Evolutionary conservation across 2,797 vertebrate species (phyloP).

Genomic region (Tauraco hartlaubi): DNA sequence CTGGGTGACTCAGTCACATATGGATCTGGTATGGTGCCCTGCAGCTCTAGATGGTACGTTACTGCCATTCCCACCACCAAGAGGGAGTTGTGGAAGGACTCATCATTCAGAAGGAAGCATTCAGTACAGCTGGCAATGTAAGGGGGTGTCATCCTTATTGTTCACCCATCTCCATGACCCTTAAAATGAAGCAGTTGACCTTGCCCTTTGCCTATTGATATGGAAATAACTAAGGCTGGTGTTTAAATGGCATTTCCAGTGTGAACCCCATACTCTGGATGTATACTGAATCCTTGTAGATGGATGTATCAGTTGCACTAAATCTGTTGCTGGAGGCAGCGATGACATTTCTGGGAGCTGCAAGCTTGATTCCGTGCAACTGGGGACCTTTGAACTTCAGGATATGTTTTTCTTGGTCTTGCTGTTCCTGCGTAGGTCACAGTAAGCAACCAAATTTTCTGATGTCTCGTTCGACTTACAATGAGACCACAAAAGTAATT

Average conservation of each 20-base stretch:
- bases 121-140: not conserved
- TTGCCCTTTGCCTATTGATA: not conserved
- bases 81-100: not conserved
- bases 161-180: not conserved
- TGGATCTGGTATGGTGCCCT: not conserved
- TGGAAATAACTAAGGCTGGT: not conserved
- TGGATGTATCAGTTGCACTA: not conserved
- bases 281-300: not conserved
- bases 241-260: not conserved
- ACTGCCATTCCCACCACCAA: not conserved
- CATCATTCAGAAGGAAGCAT: not conserved
- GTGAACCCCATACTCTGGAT: not conserved
- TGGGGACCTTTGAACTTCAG: not conserved
- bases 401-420: not conserved
- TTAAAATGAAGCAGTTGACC: not conserved
- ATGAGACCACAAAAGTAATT: not conserved
- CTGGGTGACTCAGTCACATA: not conserved
- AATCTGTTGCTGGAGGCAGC: not conserved
- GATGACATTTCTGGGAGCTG: not conserved
- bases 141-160: not conserved
- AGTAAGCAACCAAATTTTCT: not conserved
- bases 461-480: not conserved
- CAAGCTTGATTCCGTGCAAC: not conserved
- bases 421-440: not conserved
- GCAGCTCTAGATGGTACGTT: not conserved